Conservation (phyloP, 2,113 vertebrate genomes). For the Chloebia gouldiae region DNA sequence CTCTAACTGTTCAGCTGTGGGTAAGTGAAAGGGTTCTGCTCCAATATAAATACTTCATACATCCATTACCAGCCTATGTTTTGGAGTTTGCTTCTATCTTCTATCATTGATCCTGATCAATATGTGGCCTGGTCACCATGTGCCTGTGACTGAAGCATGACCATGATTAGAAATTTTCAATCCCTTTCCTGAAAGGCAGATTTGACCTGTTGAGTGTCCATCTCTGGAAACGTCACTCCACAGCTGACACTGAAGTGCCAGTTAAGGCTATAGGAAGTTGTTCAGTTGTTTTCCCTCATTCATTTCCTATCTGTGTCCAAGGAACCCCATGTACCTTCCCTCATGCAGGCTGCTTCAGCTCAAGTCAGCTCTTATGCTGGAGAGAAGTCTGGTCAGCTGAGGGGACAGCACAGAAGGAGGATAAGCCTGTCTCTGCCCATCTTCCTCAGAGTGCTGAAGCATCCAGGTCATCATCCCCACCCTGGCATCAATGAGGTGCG, state of each 20-base stretch:
- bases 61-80: not conserved
- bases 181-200: not conserved
- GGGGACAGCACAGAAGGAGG: not conserved
- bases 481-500: not conserved
- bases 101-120: not conserved
- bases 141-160: not conserved
- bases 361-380: not conserved
- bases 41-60: not conserved
- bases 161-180: not conserved
- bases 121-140: not conserved
- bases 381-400: not conserved
- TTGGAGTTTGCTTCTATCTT: not conserved
- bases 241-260: not conserved
- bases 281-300: not conserved
- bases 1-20: not conserved
- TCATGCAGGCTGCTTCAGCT: not conserved
- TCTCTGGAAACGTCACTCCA: not conserved
- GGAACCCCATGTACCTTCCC: not conserved
- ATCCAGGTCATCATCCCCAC: not conserved
- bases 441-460: not conserved
- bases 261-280: not conserved
- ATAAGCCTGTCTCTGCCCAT: not conserved
- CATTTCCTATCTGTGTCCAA: not conserved
- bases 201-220: not conserved
- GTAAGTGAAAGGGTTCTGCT: not conserved